A percentile compares a stretch with the other conserved stretches of the same genome.
Evolutionary conservation across 1,140 invertebrate genomes (phyloP).

Genomic region (Kradibia gibbosae): DNA sequence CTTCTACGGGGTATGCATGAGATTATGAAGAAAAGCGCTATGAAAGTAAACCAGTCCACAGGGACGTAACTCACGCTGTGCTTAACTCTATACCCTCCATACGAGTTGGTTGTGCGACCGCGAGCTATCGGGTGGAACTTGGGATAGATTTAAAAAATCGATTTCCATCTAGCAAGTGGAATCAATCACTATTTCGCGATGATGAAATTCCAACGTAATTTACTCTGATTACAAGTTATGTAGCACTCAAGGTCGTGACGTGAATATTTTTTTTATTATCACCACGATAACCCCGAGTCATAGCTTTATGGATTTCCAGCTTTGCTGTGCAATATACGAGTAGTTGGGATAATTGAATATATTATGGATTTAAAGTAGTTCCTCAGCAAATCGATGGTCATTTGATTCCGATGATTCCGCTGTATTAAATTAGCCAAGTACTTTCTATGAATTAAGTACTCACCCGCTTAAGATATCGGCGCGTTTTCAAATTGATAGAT

Average conservation of each 20-base stretch:
- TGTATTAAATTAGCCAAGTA: neutral
- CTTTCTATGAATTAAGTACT: neutral
- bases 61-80: slow-evolving; percentile 34
- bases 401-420: too few species aligned
- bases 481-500: too few species aligned
- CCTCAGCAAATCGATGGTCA: neutral
- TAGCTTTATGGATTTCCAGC: neutral
- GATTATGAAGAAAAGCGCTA: neutral
- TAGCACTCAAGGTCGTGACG: slow-evolving; percentile 26
- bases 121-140: neutral
- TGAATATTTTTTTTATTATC: slow-evolving; percentile 45
- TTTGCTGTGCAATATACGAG: neutral
- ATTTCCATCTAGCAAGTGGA: slow-evolving; percentile 28
- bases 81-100: neutral
- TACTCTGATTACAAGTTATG: slow-evolving; percentile 41
- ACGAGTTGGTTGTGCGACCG: neutral
- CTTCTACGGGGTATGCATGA: neutral
- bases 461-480: neutral
- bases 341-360: neutral
- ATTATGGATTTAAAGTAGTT: neutral
- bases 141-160: slow-evolving; percentile 30
- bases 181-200: neutral
- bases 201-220: slow-evolving; percentile 25
- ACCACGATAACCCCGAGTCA: neutral
- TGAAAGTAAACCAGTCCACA: neutral